A percentile compares a stretch with the other conserved stretches of the same genome.
Conservation (phyloP, 2,113 vertebrate species). For the Leptobrachium leishanense region DNA sequence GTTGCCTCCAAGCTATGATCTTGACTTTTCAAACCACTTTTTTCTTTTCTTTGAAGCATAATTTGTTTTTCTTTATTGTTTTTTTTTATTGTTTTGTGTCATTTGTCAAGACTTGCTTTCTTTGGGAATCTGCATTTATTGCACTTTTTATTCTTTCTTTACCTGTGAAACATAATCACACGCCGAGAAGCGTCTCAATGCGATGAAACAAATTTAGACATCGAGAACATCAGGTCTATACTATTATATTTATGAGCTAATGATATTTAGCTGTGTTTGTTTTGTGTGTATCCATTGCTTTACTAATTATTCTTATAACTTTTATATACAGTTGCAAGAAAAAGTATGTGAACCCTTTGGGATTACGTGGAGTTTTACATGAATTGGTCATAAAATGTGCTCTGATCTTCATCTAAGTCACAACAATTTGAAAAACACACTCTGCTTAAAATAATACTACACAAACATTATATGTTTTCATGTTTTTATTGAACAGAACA, state of each 20-base stretch:
- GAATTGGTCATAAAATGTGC: too few species aligned
- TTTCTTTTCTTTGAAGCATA: conserved; percentile 43
- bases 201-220: not conserved
- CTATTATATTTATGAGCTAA: not conserved
- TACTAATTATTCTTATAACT: too few species aligned
- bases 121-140: conserved; percentile 51
- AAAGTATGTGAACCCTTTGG: too few species aligned
- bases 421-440: too few species aligned
- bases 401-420: too few species aligned
- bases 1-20: conserved; percentile 72
- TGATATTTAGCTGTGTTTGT: not conserved
- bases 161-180: conserved; percentile 15
- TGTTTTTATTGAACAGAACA: too few species aligned
- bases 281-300: too few species aligned
- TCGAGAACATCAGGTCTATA: not conserved
- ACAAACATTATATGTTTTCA: too few species aligned
- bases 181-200: not conserved
- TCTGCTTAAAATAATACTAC: too few species aligned
- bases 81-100: conserved; percentile 70
- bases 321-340: too few species aligned
- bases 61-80: conserved; percentile 66
- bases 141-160: conserved; percentile 17
- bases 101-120: conserved; percentile 67
- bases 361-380: too few species aligned
- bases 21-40: conserved; percentile 60